Base-by-base conservation (phyloP, 2,888 invertebrate species). In the Graphium colonna region DNA sequence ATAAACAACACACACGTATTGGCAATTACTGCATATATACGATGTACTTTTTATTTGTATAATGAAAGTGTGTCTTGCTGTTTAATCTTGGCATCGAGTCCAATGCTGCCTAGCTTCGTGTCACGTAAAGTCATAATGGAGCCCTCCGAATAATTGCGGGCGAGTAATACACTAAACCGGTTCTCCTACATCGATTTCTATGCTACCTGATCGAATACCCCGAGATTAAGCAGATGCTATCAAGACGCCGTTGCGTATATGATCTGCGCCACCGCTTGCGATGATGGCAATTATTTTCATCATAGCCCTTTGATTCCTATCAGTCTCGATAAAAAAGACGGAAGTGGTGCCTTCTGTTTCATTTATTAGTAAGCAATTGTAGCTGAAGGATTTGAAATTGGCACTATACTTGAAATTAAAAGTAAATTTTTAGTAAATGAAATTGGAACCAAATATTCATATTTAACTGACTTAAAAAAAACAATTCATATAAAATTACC, bases 81-180 rank as follows among this genome's bases (percentile, higher is more conserved):
- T n/a, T n/a, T n/a, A n/a, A n/a, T n/a, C n/a, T n/a, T n/a, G n/a
- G n/a, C n/a, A n/a, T n/a, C n/a, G n/a, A n/a, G n/a, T n/a, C n/a
- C n/a, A n/a, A n/a, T n/a, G n/a, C n/a, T n/a, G n/a, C n/a, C n/a
- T 21, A 21, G 21, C 21, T 21, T 44, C 43, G 69, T 75, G 82
- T 83, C 82, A 84, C 82, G 82, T 84, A 83, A 77, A 75, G 60
- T 78, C 74, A 79, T 82, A 82, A 85, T 83, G 80, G 77, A 77
- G 64, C 75, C 78, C 72, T 71, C 72, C 68, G 68, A 78, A 79
- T 84, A 85, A 85, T 84, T 84, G 82, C 67, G 69, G 65, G 60
- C 67, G 59, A 69, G 73, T 76, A 79, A 80, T 77, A 61, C 56
- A 57, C 49, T 64, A 64, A 65, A 60, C 57, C 71, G 28, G 57